Percentiles rank a stretch among this genome's conserved stretches.
Conservation (phyloP, 2,888 invertebrate species). For the Epistrophella euchroma region DNA sequence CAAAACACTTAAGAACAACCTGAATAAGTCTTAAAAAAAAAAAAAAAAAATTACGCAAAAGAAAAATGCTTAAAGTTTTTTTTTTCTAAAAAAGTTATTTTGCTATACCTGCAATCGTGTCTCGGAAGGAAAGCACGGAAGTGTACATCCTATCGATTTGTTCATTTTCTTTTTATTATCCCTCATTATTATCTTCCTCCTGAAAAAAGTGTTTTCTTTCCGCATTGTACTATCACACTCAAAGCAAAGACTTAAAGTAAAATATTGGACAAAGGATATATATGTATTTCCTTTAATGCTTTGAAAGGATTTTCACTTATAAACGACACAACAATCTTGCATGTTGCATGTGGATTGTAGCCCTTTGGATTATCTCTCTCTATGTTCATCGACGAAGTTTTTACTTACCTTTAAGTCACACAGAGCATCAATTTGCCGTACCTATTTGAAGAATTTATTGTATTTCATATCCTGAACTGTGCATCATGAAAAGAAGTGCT, state of each 20-base stretch:
- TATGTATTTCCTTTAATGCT: slow-evolving; percentile 39
- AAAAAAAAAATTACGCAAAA: slow-evolving; percentile 27
- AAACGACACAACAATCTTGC: slow-evolving; percentile 20
- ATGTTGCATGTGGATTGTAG: slow-evolving; percentile 15
- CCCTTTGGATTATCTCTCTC: slow-evolving; percentile 47
- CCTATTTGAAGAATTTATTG: slow-evolving; percentile 63
- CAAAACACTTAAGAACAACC: slow-evolving; percentile 56
- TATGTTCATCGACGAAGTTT: slow-evolving; percentile 17
- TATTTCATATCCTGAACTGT: slow-evolving; percentile 40
- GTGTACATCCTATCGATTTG: slow-evolving; percentile 64
- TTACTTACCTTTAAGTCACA: slow-evolving; percentile 45
- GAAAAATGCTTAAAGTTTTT: slow-evolving; percentile 19
- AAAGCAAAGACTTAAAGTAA: slow-evolving; percentile 44
- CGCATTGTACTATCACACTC: slow-evolving; percentile 46
- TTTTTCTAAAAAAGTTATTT: slow-evolving; percentile 12
- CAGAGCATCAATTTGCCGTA: slow-evolving; percentile 39
- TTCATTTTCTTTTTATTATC: slow-evolving; percentile 57
- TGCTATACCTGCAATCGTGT: slow-evolving; percentile 42
- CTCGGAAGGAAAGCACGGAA: slow-evolving; percentile 30
- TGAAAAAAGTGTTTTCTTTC: slow-evolving; percentile 50
- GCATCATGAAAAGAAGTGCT: background rate
- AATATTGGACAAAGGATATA: slow-evolving; percentile 63
- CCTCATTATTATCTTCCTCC: slow-evolving; percentile 61
- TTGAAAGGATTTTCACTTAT: slow-evolving; percentile 36
- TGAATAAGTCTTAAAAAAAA: slow-evolving; percentile 10